Percentiles rank a stretch among this genome's conserved stretches.
Conservation (phyloP, 1,140 invertebrate species). For the Dendrolimus punctatus region DNA sequence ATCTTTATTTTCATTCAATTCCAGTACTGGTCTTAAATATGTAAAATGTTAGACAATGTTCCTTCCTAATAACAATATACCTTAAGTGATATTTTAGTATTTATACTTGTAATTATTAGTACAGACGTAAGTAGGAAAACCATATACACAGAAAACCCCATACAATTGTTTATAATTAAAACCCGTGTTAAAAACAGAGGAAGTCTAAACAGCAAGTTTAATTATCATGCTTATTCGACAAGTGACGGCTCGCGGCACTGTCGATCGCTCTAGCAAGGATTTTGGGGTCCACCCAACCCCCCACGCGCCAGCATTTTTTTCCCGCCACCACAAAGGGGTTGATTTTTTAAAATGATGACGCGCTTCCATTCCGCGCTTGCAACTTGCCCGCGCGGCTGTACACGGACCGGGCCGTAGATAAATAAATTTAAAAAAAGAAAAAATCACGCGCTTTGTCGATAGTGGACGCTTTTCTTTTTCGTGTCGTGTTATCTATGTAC, state of each 20-base stretch:
- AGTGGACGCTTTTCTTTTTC: constrained; percentile 53
- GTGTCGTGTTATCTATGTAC: constrained; percentile 33
- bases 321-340: constrained; percentile 68
- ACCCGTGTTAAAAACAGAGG: constrained; percentile 24
- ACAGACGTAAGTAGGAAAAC: too few species aligned
- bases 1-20: too few species aligned
- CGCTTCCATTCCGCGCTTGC: constrained; percentile 72
- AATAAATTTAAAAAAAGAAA: constrained; percentile 64
- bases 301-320: constrained; percentile 55
- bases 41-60: too few species aligned
- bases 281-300: constrained; percentile 49
- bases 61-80: too few species aligned
- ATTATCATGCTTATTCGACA: constrained; percentile 69
- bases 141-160: too few species aligned
- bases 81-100: too few species aligned
- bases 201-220: constrained; percentile 58
- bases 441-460: constrained; percentile 56
- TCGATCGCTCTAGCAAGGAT: constrained; percentile 67
- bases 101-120: too few species aligned
- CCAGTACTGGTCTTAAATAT: too few species aligned
- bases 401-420: constrained; percentile 56
- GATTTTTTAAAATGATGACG: constrained; percentile 75
- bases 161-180: neutral
- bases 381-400: constrained; percentile 64
- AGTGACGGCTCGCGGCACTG: constrained; percentile 64